Conservation (phyloP, 2,888 invertebrate genomes). For the Microplitis manilae region DNA sequence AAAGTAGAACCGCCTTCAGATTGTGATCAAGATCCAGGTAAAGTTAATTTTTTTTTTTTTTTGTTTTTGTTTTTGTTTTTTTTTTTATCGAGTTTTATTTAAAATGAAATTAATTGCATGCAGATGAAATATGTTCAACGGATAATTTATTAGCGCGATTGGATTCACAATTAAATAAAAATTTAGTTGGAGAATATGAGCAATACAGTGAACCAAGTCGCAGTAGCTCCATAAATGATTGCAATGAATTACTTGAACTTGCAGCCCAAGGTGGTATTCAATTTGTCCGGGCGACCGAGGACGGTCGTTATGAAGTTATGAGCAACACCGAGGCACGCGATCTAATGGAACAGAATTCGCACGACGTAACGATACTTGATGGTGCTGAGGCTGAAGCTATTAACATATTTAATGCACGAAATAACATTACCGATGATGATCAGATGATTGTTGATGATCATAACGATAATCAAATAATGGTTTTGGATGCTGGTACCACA, state of each 20-base stretch:
- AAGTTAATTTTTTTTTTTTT: slow-evolving; percentile 48
- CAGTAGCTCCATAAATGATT: slow-evolving; percentile 59
- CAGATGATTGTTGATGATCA: slow-evolving; percentile 51
- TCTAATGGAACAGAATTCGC: slow-evolving; percentile 69
- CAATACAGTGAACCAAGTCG: slow-evolving; percentile 24
- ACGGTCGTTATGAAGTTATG: slow-evolving; percentile 70
- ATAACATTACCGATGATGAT: slow-evolving; percentile 13
- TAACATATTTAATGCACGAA: slow-evolving; percentile 57
- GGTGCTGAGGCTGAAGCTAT: slow-evolving; percentile 65
- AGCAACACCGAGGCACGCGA: slow-evolving; percentile 70
- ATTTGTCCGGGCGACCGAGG: slow-evolving; percentile 70
- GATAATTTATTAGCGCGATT: slow-evolving; percentile 29
- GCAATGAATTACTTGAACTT: slow-evolving; percentile 67
- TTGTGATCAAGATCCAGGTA: slow-evolving; percentile 66
- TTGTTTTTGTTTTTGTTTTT: background rate
- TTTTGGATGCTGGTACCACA: slow-evolving; percentile 57
- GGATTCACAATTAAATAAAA: slow-evolving; percentile 35
- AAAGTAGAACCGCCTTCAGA: slow-evolving; percentile 73
- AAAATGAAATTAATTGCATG: background rate
- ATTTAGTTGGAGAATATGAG: slow-evolving; percentile 27
- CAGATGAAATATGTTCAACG: background rate
- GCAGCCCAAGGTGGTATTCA: slow-evolving; percentile 70
- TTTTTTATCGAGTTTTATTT: background rate
- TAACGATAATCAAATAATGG: slow-evolving; percentile 62
- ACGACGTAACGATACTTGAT: slow-evolving; percentile 67